These are phyloP conservation scores for Unio pictorum DNA, from an alignment of 2,888 invertebrate species.

Conservation along the genomic window DNA sequence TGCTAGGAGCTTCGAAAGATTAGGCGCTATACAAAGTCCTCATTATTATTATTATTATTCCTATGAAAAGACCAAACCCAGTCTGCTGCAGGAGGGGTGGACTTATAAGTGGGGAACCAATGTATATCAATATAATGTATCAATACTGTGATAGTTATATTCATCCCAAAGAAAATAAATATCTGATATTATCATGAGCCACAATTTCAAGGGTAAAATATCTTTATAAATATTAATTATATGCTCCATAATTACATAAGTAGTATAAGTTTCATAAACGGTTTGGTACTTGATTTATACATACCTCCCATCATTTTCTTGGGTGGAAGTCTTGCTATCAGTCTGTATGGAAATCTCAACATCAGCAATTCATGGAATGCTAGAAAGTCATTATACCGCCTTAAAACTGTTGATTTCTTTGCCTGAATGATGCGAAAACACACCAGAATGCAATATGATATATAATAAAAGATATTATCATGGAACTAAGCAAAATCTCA, in stretches of 20 bases:
- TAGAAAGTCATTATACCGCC: conserved; percentile 72
- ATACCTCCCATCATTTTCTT: conserved; percentile 71
- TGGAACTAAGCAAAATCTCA: background rate
- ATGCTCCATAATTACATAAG: background rate
- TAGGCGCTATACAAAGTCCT: too few relatives aligned
- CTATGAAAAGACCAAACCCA: too few relatives aligned
- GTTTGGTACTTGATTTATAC: background rate
- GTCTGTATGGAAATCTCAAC: conserved; percentile 69
- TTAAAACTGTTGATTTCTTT: conserved; percentile 66
- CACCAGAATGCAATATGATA: background rate
- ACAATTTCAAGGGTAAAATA: background rate
- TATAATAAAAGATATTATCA: too few relatives aligned
- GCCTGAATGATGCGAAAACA: conserved; percentile 52
- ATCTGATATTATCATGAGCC: too few relatives aligned
- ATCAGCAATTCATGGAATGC: conserved; percentile 71
- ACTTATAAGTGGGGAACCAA: too few relatives aligned
- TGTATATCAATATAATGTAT: too few relatives aligned
- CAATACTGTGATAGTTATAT: too few relatives aligned
- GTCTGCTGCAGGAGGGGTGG: too few relatives aligned
- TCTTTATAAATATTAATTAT: background rate
- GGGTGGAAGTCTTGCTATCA: conserved; percentile 71
- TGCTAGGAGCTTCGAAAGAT: too few relatives aligned
- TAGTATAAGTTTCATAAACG: background rate
- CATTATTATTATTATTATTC: too few relatives aligned
- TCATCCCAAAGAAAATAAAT: too few relatives aligned